phyloP scores from a whole-genome alignment of 64 coral and sea anemone genomes.

The Porites lutea region DNA sequence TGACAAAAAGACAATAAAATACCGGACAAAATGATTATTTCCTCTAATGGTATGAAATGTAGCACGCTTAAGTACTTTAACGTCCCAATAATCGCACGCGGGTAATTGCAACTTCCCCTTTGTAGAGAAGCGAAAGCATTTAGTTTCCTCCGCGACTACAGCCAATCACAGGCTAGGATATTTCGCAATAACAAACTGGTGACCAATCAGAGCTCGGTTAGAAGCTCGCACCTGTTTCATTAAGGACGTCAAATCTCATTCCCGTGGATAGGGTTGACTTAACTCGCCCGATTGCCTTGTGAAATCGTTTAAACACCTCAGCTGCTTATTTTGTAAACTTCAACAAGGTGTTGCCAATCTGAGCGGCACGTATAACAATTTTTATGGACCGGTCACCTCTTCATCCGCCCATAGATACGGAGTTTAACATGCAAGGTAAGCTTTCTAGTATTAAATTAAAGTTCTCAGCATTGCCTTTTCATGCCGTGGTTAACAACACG shows the following conservation, averaged over 20 bases:
- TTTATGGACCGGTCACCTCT: background rate
- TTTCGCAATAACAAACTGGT: background rate
- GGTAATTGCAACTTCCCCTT: constrained; percentile 18
- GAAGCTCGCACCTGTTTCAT: constrained; percentile 19
- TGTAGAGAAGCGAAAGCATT: background rate
- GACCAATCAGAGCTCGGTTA: constrained; percentile 13
- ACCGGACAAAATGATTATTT: background rate
- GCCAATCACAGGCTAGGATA: background rate
- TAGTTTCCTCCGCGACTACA: background rate
- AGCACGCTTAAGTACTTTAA: background rate
- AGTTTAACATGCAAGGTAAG: constrained; percentile 17
- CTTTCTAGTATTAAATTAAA: background rate
- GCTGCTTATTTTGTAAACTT: background rate
- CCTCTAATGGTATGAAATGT: background rate
- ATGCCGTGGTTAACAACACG: background rate
- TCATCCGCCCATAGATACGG: background rate
- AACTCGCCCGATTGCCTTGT: constrained; percentile 34
- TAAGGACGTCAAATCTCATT: constrained; percentile 24
- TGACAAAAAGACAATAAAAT: background rate
- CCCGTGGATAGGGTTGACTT: constrained; percentile 40
- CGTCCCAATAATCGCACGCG: background rate
- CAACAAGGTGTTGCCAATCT: constrained; percentile 23
- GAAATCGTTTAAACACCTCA: constrained; percentile 43
- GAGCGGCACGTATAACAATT: background rate
- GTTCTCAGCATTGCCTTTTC: constrained; percentile 22